Conservation (phyloP, 2,888 invertebrate genomes). For the Anoplius nigerrimus region DNA sequence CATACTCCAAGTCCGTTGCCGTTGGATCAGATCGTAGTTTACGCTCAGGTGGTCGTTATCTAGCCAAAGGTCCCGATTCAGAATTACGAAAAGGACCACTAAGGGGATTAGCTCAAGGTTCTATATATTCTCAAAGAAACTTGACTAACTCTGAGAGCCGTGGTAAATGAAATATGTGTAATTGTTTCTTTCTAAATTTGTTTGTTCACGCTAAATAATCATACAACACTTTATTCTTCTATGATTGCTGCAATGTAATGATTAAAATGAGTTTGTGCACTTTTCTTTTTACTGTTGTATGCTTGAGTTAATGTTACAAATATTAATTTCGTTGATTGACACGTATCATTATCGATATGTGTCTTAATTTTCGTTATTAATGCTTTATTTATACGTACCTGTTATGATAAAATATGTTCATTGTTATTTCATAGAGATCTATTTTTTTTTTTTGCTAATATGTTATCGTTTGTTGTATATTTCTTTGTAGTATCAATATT, state of each 20-base stretch:
- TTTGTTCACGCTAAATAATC: constrained; percentile 40
- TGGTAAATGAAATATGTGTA: constrained; percentile 75
- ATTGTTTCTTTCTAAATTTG: constrained; percentile 65
- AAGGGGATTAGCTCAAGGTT: constrained; percentile 85
- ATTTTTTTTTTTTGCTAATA: constrained; percentile 2
- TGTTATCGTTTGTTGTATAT: not conserved
- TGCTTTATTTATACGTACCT: not conserved
- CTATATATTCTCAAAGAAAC: constrained; percentile 84
- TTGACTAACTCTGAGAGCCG: constrained; percentile 75
- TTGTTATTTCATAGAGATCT: not conserved
- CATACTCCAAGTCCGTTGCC: constrained; percentile 56
- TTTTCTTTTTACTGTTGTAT: not conserved
- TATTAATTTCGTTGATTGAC: not conserved
- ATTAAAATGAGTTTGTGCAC: not conserved
- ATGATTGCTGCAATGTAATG: not conserved
- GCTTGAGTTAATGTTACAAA: not conserved
- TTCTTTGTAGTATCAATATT: not conserved
- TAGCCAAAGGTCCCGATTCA: constrained; percentile 82
- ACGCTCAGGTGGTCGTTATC: constrained; percentile 62
- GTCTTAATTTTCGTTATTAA: not conserved
- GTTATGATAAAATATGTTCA: not conserved
- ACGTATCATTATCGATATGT: not conserved
- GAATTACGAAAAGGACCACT: constrained; percentile 85
- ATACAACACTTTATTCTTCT: constrained; percentile 17
- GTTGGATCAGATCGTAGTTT: constrained; percentile 78